A percentile compares a stretch with the other conserved stretches of the same genome.
Evolutionary conservation across 2,888 invertebrate species (phyloP).

Genomic region (Eupithecia tripunctaria): DNA sequence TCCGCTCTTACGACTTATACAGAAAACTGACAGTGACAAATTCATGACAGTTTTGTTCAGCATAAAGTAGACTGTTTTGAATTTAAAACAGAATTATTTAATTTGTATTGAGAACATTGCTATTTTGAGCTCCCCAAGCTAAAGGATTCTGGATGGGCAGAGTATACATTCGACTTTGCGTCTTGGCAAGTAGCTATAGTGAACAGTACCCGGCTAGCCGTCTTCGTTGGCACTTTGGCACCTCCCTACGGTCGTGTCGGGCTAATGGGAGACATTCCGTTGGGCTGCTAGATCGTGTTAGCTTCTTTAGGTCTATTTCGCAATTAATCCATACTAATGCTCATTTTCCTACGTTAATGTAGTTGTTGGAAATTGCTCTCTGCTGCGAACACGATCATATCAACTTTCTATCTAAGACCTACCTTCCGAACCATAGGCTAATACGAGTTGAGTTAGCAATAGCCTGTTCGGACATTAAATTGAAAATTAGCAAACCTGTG

Average conservation of each 20-base stretch:
- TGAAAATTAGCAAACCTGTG: background rate
- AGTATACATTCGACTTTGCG: background rate
- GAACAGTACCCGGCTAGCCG: background rate
- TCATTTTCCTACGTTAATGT: background rate
- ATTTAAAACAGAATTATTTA: background rate
- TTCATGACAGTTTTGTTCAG: background rate
- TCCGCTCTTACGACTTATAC: background rate
- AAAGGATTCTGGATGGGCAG: background rate
- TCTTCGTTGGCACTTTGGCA: background rate
- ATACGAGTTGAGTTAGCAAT: background rate
- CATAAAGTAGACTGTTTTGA: background rate
- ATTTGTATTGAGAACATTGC: background rate
- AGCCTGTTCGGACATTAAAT: background rate
- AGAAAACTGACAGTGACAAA: background rate
- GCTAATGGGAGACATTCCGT: constrained; percentile 34
- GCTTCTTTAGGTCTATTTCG: constrained; percentile 30
- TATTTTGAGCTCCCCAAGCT: background rate
- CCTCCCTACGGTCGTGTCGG: constrained; percentile 30
- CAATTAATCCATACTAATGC: constrained; percentile 17
- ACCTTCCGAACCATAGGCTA: background rate
- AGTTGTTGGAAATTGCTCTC: background rate
- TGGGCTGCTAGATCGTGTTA: constrained; percentile 25
- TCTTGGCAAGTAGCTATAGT: background rate
- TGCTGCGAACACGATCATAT: background rate
- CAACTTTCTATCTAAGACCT: background rate